A percentile compares a stretch with the other conserved stretches of the same genome.
These are phyloP conservation scores for Actinopyga echinites DNA, from an alignment of 53 echinoderm and acorn worm genomes.

Conservation along the genomic window DNA sequence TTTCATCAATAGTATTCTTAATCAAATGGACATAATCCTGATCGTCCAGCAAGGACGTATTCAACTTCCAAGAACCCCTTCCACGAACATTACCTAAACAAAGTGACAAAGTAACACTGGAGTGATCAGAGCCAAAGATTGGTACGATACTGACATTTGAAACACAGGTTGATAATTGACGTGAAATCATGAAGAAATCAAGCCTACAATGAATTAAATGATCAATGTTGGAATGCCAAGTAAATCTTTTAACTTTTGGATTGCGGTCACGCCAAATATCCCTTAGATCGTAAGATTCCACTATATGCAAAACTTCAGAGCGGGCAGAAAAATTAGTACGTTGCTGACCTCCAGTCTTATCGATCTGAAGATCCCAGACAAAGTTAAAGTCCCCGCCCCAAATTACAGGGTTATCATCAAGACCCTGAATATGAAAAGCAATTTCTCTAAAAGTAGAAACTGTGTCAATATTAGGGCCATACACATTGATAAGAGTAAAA, in stretches of 20 bases:
- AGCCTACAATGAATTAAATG: slow-evolving; percentile 4
- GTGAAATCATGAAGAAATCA: slow-evolving; percentile 30
- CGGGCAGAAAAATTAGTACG: slow-evolving; percentile 19
- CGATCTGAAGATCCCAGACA: slow-evolving; percentile 27
- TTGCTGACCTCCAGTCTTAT: slow-evolving; percentile 15
- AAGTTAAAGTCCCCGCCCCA: slow-evolving; percentile 42
- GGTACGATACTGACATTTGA: slow-evolving; percentile 4
- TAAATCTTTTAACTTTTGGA: background rate
- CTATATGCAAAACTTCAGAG: background rate
- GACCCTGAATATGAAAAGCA: slow-evolving; percentile 35
- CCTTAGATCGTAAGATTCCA: background rate
- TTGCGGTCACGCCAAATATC: slow-evolving; percentile 36
- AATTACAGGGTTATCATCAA: slow-evolving; percentile 8
- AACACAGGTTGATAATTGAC: slow-evolving; percentile 1
- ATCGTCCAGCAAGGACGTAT: slow-evolving; percentile 13
- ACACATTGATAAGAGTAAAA: slow-evolving; percentile 37
- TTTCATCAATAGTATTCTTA: slow-evolving; percentile 1
- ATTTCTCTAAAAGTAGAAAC: slow-evolving; percentile 33
- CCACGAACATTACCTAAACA: background rate
- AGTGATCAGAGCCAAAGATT: slow-evolving; percentile 35
- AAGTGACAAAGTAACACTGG: background rate
- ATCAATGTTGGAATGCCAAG: slow-evolving; percentile 18
- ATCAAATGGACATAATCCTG: background rate
- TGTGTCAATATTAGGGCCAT: slow-evolving; percentile 45
- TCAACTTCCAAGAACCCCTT: slow-evolving; percentile 41